Base-by-base conservation (phyloP, 2,797 vertebrate genomes). In the Sebastiscus tertius region DNA sequence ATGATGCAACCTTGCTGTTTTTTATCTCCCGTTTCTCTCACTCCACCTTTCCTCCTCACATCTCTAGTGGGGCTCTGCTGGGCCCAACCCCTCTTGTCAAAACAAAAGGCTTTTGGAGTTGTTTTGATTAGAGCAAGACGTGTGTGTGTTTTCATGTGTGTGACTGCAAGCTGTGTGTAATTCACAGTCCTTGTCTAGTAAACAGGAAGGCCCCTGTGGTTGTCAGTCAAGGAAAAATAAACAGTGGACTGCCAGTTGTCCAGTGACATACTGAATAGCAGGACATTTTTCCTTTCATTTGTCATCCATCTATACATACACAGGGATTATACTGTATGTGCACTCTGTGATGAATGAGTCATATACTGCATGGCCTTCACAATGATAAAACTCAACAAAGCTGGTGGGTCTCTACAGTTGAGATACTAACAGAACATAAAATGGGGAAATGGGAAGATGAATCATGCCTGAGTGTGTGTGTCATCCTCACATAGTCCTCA, bases 241-340 rank as follows among this genome's bases (percentile, higher is more conserved):
- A 82, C 77, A 62, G 6, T 16, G 33, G 46, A 27, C 33, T 94
- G 91, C 93, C 95, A 84, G 89, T 94, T 94, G 90, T 89, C 93
- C 95, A 69, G 22, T 29, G 5, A 70, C 39, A 29, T 4, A 24
- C 46, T 52, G 49, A 54, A 54, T 18, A 54, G 52, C 52, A 22
- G 9, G 52, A 54, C 52, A 22, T 54, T n/a, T 4, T 31, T 33
- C 36, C 29, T 77, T 49, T 58, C 20, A 46, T 29, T 34, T 26
- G 29, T 69, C 54, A 69, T 67, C 18, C 20, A 52, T 52, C 46
- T 67, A 31, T 54, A 52, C 24, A 22, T 46, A 29, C 34, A 60
- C 4, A 46, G 26, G 34, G 20, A 31, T 49, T 42, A 56, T 24
- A 69, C 58, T 61, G 29, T 24, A 31, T 49, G 27, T 29, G 11